These are phyloP conservation scores for Peromyscus nudipes DNA, from an alignment of 2,797 vertebrate species.

Conservation along the genomic window DNA sequence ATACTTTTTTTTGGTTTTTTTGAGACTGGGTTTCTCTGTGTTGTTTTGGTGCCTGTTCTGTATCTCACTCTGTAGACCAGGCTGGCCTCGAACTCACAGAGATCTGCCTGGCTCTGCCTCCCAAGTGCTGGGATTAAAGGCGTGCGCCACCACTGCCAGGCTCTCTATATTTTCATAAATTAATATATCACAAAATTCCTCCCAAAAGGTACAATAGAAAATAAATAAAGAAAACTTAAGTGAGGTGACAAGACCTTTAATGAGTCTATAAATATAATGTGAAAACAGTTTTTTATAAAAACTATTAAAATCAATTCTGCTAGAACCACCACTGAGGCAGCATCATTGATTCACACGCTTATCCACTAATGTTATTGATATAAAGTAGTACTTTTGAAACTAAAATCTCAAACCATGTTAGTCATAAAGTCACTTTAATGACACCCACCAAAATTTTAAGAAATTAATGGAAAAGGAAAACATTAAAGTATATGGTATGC, in stretches of 20 bases:
- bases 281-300: conserved; percentile 34
- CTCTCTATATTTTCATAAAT: not conserved
- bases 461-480: conserved; percentile 9
- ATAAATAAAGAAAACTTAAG: conserved; percentile 41
- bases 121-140: too few relatives aligned
- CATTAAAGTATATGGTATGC: not conserved
- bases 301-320: conserved; percentile 44
- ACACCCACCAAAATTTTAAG: not conserved
- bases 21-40: too few relatives aligned
- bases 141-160: too few relatives aligned
- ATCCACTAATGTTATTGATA: not conserved
- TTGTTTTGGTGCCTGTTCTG: too few relatives aligned
- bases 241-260: conserved; percentile 34
- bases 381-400: not conserved
- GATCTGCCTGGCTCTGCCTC: too few relatives aligned
- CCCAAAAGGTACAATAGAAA: not conserved
- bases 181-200: conserved; percentile 6
- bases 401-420: not conserved
- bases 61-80: too few relatives aligned
- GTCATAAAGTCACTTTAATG: not conserved
- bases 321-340: not conserved
- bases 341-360: not conserved
- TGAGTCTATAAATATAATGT: conserved; percentile 43
- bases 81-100: too few relatives aligned
- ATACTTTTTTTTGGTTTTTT: too few relatives aligned